A percentile compares a stretch with the other conserved stretches of the same genome.
These are phyloP conservation scores for Falco cherrug DNA, from an alignment of 2,797 vertebrate species.

Conservation along the genomic window DNA sequence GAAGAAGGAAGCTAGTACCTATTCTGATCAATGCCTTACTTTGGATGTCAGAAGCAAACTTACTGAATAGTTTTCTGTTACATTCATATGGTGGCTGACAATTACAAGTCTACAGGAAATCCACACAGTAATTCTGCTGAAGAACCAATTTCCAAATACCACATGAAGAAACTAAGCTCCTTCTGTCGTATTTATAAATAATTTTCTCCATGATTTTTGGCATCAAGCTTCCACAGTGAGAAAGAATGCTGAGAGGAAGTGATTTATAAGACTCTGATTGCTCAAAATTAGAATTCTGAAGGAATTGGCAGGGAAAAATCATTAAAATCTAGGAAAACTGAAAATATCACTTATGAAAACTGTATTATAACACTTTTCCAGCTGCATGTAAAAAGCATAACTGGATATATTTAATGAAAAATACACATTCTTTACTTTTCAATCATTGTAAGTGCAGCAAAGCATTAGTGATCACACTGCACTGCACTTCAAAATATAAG, in stretches of 20 bases:
- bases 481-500: neutral
- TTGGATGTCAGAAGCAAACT: neutral
- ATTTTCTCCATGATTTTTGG: neutral
- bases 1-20: neutral
- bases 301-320: neutral
- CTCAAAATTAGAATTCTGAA: neutral
- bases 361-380: neutral
- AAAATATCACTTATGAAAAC: neutral
- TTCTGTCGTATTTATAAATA: neutral
- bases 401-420: neutral
- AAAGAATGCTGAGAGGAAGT: neutral
- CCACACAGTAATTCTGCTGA: neutral
- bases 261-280: neutral
- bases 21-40: neutral
- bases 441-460: neutral
- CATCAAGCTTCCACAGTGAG: neutral
- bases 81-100: neutral
- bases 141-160: neutral
- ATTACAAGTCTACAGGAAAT: neutral
- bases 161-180: neutral
- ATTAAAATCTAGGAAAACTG: neutral
- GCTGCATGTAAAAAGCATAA: neutral
- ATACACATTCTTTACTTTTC: neutral
- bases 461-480: neutral
- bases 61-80: neutral